Evolutionary conservation across 2,113 vertebrate genomes (phyloP).

Genomic region (Lampris incognitus): DNA sequence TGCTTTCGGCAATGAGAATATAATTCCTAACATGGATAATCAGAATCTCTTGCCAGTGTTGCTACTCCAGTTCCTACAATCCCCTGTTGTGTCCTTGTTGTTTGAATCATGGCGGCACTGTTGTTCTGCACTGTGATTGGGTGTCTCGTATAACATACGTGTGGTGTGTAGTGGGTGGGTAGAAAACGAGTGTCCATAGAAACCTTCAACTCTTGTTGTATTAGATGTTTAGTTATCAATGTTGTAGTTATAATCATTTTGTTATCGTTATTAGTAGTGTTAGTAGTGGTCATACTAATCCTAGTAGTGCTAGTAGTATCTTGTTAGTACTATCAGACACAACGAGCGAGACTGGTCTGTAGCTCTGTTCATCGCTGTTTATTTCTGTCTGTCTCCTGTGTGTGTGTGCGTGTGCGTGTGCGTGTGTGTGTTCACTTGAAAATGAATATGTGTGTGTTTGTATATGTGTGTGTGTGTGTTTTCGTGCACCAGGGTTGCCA

Average conservation of each 20-base stretch:
- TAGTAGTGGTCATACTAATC: no score
- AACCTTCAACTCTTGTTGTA: conserved; percentile 35
- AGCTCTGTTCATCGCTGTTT: conserved; percentile 1
- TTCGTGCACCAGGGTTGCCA: conserved; percentile 90
- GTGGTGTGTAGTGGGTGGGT: conserved; percentile 58
- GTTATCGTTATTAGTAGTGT: no score
- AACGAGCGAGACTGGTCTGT: not conserved
- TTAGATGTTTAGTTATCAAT: not conserved
- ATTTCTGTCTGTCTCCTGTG: conserved; percentile 24
- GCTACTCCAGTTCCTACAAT: conserved; percentile 75
- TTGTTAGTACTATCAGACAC: no score
- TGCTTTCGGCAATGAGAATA: no score
- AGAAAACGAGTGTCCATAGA: conserved; percentile 48
- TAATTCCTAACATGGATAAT: no score
- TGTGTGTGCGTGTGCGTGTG: conserved; percentile 5
- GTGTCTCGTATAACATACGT: conserved; percentile 55
- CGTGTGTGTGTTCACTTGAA: not conserved
- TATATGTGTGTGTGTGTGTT: conserved; percentile 9
- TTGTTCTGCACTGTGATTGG: conserved; percentile 68
- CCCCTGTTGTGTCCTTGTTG: conserved; percentile 76
- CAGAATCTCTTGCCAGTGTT: conserved; percentile 48
- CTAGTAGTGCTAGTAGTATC: no score
- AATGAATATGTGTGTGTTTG: conserved; percentile 5
- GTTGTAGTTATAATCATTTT: no score
- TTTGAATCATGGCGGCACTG: conserved; percentile 71